Conservation (phyloP, 2,113 vertebrate species). For the Pelmatolapia mariae region DNA sequence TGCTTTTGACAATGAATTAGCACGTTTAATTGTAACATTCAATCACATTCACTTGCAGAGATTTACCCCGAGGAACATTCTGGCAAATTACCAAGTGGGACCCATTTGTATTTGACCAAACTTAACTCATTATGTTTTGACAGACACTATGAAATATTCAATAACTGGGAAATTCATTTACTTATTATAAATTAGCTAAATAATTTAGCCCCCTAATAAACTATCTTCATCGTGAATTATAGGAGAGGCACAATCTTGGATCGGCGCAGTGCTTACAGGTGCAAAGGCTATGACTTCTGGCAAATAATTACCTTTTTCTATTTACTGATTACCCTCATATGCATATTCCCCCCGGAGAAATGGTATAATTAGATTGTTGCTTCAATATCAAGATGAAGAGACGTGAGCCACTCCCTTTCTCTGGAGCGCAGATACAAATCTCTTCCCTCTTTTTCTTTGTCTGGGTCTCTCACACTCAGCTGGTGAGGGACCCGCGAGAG, state of each 20-base stretch:
- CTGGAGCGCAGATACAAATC: constrained; percentile 40
- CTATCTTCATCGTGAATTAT: constrained; percentile 41
- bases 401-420: constrained; percentile 49
- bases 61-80: constrained; percentile 55
- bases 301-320: constrained; percentile 71
- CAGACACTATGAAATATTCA: constrained; percentile 70
- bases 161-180: constrained; percentile 56
- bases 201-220: constrained; percentile 63
- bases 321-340: constrained; percentile 70
- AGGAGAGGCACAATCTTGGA: constrained; percentile 18
- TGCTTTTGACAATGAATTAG: constrained; percentile 72
- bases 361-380: constrained; percentile 70
- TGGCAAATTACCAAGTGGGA: constrained; percentile 53
- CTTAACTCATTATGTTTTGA: constrained; percentile 67
- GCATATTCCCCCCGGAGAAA: constrained; percentile 56
- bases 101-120: constrained; percentile 67
- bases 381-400: constrained; percentile 61
- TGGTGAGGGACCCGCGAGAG: constrained; percentile 35
- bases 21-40: constrained; percentile 70
- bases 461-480: constrained; percentile 46
- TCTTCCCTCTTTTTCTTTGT: constrained; percentile 5
- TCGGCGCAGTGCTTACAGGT: constrained; percentile 55
- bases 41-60: constrained; percentile 57
- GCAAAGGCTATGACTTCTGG: constrained; percentile 57
- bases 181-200: constrained; percentile 67